Conservation (phyloP, 2,888 invertebrate species). For the Polylopha cassiicola region DNA sequence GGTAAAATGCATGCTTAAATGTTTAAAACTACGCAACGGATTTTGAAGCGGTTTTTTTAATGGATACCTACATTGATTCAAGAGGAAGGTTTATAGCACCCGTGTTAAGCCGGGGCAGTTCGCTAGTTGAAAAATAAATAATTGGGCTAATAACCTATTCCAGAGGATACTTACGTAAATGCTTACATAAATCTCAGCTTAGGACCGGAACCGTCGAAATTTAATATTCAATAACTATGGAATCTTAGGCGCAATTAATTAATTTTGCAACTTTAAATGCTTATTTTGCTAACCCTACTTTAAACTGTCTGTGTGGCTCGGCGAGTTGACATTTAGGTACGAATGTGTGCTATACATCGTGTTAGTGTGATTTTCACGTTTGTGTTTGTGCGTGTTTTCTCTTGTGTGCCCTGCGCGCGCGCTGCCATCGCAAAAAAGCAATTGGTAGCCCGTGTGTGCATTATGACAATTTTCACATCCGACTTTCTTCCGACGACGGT, state of each 20-base stretch:
- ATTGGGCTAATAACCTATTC: too few species aligned
- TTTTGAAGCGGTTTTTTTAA: too few species aligned
- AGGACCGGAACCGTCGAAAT: background rate
- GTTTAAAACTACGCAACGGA: too few species aligned
- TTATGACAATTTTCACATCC: slow-evolving; percentile 74
- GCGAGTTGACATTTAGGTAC: slow-evolving; percentile 40
- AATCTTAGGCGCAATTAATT: background rate
- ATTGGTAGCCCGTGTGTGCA: slow-evolving; percentile 53
- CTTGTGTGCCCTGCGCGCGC: slow-evolving; percentile 42
- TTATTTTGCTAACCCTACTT: slow-evolving; percentile 37
- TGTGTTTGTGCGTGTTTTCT: slow-evolving; percentile 41
- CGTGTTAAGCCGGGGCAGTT: too few species aligned
- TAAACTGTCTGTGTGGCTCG: slow-evolving; percentile 33
- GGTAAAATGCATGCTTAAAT: too few species aligned
- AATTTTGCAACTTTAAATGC: slow-evolving; percentile 4
- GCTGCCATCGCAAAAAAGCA: slow-evolving; percentile 50
- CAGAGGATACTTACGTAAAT: too few species aligned
- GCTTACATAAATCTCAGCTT: too few species aligned
- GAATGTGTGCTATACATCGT: too few species aligned
- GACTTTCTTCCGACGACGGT: slow-evolving; percentile 64
- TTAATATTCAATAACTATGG: slow-evolving; percentile 2
- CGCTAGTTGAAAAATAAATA: too few species aligned
- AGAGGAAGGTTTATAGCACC: too few species aligned
- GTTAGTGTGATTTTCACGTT: slow-evolving; percentile 28
- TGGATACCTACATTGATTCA: too few species aligned